Percentiles rank a stretch among this genome's conserved stretches.
These are phyloP conservation scores for Australoheros scitulus DNA, from an alignment of 2,113 vertebrate genomes.

Conservation along the genomic window DNA sequence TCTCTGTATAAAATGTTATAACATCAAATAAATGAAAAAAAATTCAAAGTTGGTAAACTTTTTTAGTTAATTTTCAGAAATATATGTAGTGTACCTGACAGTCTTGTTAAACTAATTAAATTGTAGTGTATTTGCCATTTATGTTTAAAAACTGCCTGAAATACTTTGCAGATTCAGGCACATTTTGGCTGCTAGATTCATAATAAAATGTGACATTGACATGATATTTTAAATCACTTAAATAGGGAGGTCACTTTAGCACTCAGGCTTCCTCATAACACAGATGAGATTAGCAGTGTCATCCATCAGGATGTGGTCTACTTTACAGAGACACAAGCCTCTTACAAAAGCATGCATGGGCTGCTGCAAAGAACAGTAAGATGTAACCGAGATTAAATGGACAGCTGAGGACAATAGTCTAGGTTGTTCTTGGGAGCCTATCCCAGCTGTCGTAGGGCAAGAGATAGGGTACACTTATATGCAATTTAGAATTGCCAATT, in stretches of 20 bases:
- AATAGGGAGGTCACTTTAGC: background rate
- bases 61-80: background rate
- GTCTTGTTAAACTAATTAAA: background rate
- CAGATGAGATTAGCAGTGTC: slow-evolving; percentile 52
- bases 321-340: slow-evolving; percentile 63
- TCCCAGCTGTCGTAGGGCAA: no score
- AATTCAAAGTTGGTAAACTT: slow-evolving; percentile 21
- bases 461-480: no score
- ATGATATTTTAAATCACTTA: background rate
- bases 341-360: slow-evolving; percentile 49
- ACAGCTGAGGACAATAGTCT: slow-evolving; percentile 16
- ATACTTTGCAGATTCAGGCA: background rate
- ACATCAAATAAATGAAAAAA: slow-evolving; percentile 57
- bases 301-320: slow-evolving; percentile 40
- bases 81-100: background rate
- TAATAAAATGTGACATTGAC: background rate
- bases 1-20: slow-evolving; percentile 59
- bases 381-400: slow-evolving; percentile 58
- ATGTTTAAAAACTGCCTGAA: background rate
- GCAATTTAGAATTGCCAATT: no score
- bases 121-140: background rate
- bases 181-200: background rate
- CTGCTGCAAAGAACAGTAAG: slow-evolving; percentile 13
- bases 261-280: background rate
- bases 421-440: background rate